phyloP scores from a whole-genome alignment of 2,888 invertebrate species.

The Drosophila meridionalis region DNA sequence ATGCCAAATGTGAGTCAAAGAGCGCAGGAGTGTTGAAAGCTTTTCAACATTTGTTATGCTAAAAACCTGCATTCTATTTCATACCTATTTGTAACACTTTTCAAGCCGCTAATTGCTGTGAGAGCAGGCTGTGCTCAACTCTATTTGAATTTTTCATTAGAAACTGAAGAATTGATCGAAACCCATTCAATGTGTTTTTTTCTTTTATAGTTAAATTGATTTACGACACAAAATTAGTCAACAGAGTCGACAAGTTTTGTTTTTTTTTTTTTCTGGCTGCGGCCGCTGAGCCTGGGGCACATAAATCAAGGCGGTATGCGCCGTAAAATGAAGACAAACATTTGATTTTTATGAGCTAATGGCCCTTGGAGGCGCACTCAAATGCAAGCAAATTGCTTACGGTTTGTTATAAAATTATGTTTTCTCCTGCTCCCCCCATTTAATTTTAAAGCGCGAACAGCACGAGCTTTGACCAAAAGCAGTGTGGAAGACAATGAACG shows the following conservation, averaged over 20 bases:
- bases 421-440: neutral
- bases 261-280: constrained; percentile 16
- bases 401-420: constrained; percentile 64
- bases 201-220: constrained; percentile 74
- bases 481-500: constrained; percentile 52
- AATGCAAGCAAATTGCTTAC: constrained; percentile 67
- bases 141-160: constrained; percentile 64
- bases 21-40: neutral
- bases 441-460: constrained; percentile 70
- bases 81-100: constrained; percentile 46
- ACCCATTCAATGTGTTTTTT: constrained; percentile 33
- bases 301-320: constrained; percentile 69
- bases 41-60: neutral
- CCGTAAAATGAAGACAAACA: constrained; percentile 73
- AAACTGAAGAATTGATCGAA: constrained; percentile 57
- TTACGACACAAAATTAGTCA: constrained; percentile 77
- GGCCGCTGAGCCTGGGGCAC: constrained; percentile 57
- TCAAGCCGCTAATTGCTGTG: constrained; percentile 64
- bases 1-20: neutral
- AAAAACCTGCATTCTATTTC: neutral
- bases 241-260: constrained; percentile 67
- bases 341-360: constrained; percentile 80
- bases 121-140: constrained; percentile 29
- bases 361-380: constrained; percentile 55
- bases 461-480: constrained; percentile 59